phyloP scores from a whole-genome alignment of 2,797 vertebrate genomes.

The Acrocephalus scirpaceus region DNA sequence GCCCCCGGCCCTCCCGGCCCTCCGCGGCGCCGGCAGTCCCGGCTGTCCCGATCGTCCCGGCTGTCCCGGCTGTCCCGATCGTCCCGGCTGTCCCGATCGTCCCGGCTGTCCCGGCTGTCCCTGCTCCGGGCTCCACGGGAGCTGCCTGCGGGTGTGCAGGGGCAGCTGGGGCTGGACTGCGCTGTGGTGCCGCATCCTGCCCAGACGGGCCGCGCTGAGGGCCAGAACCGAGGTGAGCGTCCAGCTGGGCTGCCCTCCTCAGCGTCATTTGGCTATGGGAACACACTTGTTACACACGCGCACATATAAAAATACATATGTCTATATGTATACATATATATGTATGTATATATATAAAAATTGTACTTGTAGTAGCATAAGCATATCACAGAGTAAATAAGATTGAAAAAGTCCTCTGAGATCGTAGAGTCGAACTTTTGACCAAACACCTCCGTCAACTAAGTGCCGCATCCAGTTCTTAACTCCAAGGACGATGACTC shows the following conservation, averaged over 20 bases:
- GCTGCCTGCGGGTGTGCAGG: no score
- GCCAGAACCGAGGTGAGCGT: not conserved
- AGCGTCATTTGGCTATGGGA: rapidly evolving
- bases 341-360: not conserved
- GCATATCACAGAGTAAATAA: not conserved
- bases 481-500: not conserved
- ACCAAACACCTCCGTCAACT: not conserved
- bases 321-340: not conserved
- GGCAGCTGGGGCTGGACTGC: not conserved
- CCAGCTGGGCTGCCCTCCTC: not conserved
- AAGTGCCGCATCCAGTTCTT: no score
- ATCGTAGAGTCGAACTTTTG: no score
- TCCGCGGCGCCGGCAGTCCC: not conserved
- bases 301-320: no score
- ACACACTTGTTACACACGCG: not conserved
- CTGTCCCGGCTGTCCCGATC: no score
- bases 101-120: no score
- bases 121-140: rapidly evolving
- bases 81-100: not conserved
- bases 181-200: rapidly evolving
- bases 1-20: not conserved
- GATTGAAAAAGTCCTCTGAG: not conserved
- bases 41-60: not conserved
- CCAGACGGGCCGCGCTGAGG: rapidly evolving
- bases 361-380: not conserved